phyloP scores from a whole-genome alignment of 2,888 invertebrate genomes.

The Eupithecia exiguata region DNA sequence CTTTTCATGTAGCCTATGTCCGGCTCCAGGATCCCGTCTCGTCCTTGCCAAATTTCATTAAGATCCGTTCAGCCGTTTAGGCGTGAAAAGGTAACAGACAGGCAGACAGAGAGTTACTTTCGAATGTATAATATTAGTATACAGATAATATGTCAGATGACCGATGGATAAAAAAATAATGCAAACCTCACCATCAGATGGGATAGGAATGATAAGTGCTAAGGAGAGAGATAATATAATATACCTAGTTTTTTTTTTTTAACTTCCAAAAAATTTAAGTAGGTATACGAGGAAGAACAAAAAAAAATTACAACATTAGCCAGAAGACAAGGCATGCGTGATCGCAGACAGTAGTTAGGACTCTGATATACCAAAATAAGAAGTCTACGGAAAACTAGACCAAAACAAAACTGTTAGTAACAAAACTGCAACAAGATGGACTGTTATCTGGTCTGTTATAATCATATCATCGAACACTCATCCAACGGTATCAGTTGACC shows the following conservation, averaged over 20 bases:
- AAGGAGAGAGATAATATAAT: neutral
- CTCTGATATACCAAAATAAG: neutral
- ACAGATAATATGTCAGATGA: too few relatives aligned
- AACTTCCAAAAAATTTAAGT: neutral
- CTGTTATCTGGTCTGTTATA: constrained; percentile 58
- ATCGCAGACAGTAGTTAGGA: neutral
- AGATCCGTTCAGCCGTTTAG: too few relatives aligned
- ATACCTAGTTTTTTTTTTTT: too few relatives aligned
- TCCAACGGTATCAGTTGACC: constrained; percentile 54
- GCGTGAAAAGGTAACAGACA: too few relatives aligned
- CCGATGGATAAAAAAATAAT: neutral
- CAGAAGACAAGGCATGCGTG: neutral
- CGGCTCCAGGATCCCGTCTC: too few relatives aligned
- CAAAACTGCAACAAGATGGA: constrained; percentile 38
- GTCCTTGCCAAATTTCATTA: too few relatives aligned
- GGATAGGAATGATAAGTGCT: neutral
- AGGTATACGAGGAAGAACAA: neutral
- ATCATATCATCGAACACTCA: constrained; percentile 42
- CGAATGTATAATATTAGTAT: too few relatives aligned
- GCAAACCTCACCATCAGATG: neutral
- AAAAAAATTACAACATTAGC: neutral
- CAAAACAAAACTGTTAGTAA: constrained; percentile 18
- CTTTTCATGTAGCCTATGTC: too few relatives aligned
- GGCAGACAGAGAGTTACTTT: too few relatives aligned
- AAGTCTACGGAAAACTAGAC: constrained; percentile 3